Percentiles rank a stretch among this genome's conserved stretches.
phyloP scores from a whole-genome alignment of 2,797 vertebrate species.

The Zalophus californianus region DNA sequence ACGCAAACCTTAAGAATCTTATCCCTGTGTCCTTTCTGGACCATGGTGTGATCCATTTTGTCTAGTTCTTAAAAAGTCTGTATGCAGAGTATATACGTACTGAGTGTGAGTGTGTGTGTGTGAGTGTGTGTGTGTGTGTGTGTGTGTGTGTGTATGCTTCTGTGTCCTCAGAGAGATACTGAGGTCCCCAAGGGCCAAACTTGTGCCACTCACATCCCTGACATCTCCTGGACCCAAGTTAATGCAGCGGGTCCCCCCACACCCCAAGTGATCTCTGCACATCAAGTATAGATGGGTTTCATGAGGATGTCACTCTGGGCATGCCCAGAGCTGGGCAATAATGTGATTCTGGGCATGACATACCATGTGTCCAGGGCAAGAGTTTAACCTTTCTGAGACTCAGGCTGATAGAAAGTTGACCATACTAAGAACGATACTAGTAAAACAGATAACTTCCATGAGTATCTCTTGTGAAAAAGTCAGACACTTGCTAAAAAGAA shows the following conservation, averaged over 20 bases:
- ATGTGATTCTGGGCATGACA: background rate
- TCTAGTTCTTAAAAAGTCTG: background rate
- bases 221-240: background rate
- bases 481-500: background rate
- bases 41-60: background rate
- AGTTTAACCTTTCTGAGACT: background rate
- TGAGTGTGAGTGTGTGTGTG: background rate
- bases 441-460: background rate
- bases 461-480: background rate
- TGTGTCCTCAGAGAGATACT: conserved; percentile 1
- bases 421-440: background rate
- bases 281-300: background rate
- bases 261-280: background rate
- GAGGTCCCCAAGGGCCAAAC: background rate
- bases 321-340: background rate
- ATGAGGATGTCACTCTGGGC: background rate
- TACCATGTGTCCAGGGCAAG: background rate
- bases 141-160: background rate
- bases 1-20: background rate
- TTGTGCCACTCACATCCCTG: background rate
- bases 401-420: background rate
- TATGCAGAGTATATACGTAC: background rate
- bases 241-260: background rate
- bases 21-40: background rate
- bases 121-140: background rate